Conservation (phyloP, 2,888 invertebrate species). For the Noctua janthina region DNA sequence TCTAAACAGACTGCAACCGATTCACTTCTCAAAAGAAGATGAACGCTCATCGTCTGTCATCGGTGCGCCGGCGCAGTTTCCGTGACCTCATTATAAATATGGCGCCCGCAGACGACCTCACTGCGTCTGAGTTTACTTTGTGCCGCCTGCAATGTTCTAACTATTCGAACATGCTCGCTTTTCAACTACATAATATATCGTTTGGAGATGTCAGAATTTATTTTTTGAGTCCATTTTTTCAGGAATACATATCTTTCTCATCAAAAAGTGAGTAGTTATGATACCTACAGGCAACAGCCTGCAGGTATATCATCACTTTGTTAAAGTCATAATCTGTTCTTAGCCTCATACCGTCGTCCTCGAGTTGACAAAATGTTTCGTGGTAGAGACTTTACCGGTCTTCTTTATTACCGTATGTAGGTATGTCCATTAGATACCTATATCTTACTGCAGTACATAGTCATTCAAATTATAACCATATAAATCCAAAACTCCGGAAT, state of each 20-base stretch:
- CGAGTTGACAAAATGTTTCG: no score
- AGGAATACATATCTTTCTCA: background rate
- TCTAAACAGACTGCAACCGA: slow-evolving; percentile 36
- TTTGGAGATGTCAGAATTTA: slow-evolving; percentile 18
- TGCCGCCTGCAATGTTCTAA: slow-evolving; percentile 68
- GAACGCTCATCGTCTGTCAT: slow-evolving; percentile 57
- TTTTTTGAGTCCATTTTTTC: background rate
- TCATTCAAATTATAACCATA: background rate
- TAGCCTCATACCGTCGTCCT: background rate
- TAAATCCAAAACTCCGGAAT: slow-evolving; percentile 3
- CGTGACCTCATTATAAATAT: slow-evolving; percentile 84
- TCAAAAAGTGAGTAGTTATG: background rate
- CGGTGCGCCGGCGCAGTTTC: slow-evolving; percentile 79
- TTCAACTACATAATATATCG: slow-evolving; percentile 39
- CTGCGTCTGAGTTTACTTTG: slow-evolving; percentile 70
- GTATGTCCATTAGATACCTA: background rate
- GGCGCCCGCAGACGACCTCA: slow-evolving; percentile 81
- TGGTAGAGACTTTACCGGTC: background rate
- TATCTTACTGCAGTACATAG: background rate
- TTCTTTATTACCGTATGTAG: background rate
- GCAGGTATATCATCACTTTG: background rate
- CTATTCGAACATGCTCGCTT: slow-evolving; percentile 33
- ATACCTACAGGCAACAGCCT: background rate
- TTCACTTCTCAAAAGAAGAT: slow-evolving; percentile 61
- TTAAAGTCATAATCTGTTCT: background rate